Evolutionary conservation across 2,888 invertebrate species (phyloP).

Genomic region (Zygogramma bicolorata): DNA sequence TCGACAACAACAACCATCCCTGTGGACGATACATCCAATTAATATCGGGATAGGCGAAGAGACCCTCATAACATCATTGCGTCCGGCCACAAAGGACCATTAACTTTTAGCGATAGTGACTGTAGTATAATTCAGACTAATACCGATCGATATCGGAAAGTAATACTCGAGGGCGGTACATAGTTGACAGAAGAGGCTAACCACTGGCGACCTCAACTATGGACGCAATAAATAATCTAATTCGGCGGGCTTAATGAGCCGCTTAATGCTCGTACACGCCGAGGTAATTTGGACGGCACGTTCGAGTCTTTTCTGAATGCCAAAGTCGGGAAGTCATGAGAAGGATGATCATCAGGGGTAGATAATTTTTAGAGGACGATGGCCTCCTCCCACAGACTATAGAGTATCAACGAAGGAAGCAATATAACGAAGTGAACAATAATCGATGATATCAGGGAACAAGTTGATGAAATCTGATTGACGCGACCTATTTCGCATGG

Average conservation of each 20-base stretch:
- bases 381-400: too few species aligned
- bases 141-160: conserved; percentile 54
- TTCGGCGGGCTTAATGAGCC: conserved; percentile 55
- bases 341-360: too few species aligned
- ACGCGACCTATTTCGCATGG: too few species aligned
- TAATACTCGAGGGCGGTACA: conserved; percentile 48
- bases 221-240: conserved; percentile 54
- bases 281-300: conserved; percentile 2
- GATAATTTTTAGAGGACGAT: too few species aligned
- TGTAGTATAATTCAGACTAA: conserved; percentile 55
- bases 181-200: conserved; percentile 53
- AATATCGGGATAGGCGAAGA: conserved; percentile 46
- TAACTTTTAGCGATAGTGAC: conserved; percentile 58
- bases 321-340: background rate
- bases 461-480: too few species aligned
- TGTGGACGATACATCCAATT: conserved; percentile 47
- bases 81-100: conserved; percentile 58
- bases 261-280: conserved; percentile 44
- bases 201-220: conserved; percentile 48
- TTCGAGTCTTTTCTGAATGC: conserved; percentile 16
- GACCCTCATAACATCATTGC: conserved; percentile 57
- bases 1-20: conserved; percentile 33
- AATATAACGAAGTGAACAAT: too few species aligned
- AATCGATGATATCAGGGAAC: too few species aligned
- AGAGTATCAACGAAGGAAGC: too few species aligned